Evolutionary conservation across 2,888 invertebrate genomes (phyloP).

Genomic region (Syrphus vitripennis): DNA sequence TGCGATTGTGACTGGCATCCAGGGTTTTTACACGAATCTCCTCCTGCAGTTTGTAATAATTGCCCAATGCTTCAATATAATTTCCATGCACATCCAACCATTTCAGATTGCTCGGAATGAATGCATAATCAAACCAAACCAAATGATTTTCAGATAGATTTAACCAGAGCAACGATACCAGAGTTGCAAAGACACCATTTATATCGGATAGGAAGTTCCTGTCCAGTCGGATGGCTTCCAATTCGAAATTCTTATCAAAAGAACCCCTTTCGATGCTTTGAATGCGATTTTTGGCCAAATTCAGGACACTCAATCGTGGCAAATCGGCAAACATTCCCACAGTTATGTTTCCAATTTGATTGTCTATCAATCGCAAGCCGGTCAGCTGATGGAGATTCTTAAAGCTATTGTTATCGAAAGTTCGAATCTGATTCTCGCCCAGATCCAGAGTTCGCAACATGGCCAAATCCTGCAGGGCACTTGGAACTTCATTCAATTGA

Average conservation of each 20-base stretch:
- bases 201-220: conserved; percentile 94
- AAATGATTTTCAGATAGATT: conserved; percentile 95
- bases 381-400: conserved; percentile 93
- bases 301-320: conserved; percentile 91
- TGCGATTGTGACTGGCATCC: conserved; percentile 94
- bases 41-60: conserved; percentile 93
- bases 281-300: conserved; percentile 94
- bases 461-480: conserved; percentile 90
- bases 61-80: conserved; percentile 92
- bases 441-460: conserved; percentile 94
- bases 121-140: conserved; percentile 96
- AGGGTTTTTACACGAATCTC: conserved; percentile 92
- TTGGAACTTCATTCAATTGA: conserved; percentile 90
- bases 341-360: conserved; percentile 92
- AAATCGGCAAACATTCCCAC: conserved; percentile 94
- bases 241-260: conserved; percentile 90
- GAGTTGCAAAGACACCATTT: conserved; percentile 93
- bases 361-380: conserved; percentile 93
- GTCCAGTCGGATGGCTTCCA: conserved; percentile 94
- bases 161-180: conserved; percentile 91
- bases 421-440: conserved; percentile 94
- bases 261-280: conserved; percentile 92
- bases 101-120: conserved; percentile 93
- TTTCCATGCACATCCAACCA: conserved; percentile 96
- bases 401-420: conserved; percentile 91